Evolutionary conservation across 2,797 vertebrate species (phyloP).

Genomic region (Mus caroli): DNA sequence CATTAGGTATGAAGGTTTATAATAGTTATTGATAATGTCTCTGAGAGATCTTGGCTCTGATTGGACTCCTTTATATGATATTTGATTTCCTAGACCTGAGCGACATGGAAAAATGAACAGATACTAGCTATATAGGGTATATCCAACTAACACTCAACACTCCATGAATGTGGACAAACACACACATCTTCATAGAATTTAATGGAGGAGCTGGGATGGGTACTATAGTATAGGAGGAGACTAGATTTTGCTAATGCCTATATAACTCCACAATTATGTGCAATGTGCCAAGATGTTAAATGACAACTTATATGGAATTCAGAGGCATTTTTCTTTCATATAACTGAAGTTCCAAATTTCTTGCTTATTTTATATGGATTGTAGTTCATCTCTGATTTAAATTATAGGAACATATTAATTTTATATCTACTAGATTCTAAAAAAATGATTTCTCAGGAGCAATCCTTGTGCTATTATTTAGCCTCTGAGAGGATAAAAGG

Average conservation of each 20-base stretch:
- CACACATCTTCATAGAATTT: neutral
- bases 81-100: neutral
- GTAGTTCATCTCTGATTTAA: neutral
- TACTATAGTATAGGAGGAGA: neutral
- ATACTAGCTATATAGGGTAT: neutral
- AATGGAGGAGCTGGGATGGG: fast-evolving
- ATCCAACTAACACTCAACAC: neutral
- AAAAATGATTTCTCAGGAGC: neutral
- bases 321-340: neutral
- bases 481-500: neutral
- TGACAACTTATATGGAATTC: neutral
- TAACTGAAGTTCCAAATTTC: neutral
- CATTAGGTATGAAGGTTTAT: neutral
- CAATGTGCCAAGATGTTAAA: neutral
- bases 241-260: neutral
- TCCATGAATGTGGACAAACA: fast-evolving
- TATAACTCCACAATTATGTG: neutral
- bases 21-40: neutral
- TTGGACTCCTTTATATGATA: neutral
- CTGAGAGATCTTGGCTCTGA: neutral
- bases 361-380: neutral
- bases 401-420: neutral
- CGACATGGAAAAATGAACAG: neutral
- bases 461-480: neutral
- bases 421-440: neutral